Percentiles rank a stretch among this genome's conserved stretches.
phyloP scores from a whole-genome alignment of 1,140 invertebrate genomes.

The Penaeus indicus region DNA sequence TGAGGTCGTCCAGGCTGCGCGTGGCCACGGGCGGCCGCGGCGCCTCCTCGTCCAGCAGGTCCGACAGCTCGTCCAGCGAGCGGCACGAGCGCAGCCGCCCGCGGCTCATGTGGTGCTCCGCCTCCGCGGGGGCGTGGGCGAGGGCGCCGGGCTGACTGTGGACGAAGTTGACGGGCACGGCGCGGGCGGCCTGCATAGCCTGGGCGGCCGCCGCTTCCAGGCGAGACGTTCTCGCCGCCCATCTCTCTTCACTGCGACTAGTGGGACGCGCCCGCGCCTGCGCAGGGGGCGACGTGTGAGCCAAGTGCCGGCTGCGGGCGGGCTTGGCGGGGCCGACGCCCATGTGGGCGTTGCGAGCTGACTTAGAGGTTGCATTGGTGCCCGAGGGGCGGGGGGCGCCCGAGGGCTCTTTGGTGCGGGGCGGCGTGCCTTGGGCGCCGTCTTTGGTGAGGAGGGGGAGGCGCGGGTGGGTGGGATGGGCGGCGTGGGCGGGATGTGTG shows the following conservation, averaged over 20 bases:
- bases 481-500: background rate
- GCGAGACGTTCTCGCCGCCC: constrained; percentile 23
- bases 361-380: constrained; percentile 33
- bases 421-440: background rate
- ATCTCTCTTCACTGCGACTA: constrained; percentile 27
- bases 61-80: constrained; percentile 64
- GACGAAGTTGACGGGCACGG: constrained; percentile 35
- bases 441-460: constrained; percentile 41
- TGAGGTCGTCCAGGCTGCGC: constrained; percentile 61
- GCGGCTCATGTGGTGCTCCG: background rate
- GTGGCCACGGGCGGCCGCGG: constrained; percentile 26
- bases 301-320: background rate
- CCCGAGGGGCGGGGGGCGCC: background rate
- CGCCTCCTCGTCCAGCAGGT: constrained; percentile 59
- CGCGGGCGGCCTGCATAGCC: constrained; percentile 39
- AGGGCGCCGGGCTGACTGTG: background rate
- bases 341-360: constrained; percentile 36
- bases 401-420: constrained; percentile 29
- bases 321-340: constrained; percentile 45
- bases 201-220: constrained; percentile 43
- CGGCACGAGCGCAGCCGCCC: constrained; percentile 60
- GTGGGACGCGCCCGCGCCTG: background rate
- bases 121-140: background rate
- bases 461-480: background rate
- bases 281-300: background rate